Evolutionary conservation across 2,113 vertebrate species (phyloP).

Genomic region (Entomyzon cyanotis): DNA sequence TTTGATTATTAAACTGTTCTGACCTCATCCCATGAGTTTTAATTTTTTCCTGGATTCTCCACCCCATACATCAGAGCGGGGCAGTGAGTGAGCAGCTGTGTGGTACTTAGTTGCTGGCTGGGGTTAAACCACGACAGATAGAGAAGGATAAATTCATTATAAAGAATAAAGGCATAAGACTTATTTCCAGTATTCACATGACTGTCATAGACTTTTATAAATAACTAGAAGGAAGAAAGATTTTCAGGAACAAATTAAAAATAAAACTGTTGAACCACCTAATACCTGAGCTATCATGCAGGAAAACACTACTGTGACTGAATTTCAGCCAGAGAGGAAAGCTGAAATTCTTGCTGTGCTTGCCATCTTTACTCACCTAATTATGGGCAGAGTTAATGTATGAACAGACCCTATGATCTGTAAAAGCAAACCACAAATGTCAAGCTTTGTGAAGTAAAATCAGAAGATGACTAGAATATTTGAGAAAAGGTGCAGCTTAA

Average conservation of each 20-base stretch:
- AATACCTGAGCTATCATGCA: background rate
- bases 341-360: conserved; percentile 22
- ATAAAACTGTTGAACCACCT: background rate
- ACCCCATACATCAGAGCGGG: rapidly evolving
- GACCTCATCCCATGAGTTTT: background rate
- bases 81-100: background rate
- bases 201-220: background rate
- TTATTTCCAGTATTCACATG: background rate
- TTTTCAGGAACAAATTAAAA: background rate
- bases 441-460: conserved; percentile 9
- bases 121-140: background rate
- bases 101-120: background rate
- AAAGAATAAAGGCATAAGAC: background rate
- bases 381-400: conserved; percentile 6
- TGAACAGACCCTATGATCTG: conserved; percentile 9
- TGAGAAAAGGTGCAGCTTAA: conserved; percentile 6
- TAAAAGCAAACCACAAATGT: conserved; percentile 30
- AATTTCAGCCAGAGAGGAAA: background rate
- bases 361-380: background rate
- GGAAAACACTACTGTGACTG: background rate
- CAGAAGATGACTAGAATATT: background rate
- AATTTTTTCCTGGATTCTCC: background rate
- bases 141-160: background rate
- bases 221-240: background rate
- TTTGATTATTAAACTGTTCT: background rate